Conservation (phyloP, 2,113 vertebrate genomes). For the Mustelus asterias region DNA sequence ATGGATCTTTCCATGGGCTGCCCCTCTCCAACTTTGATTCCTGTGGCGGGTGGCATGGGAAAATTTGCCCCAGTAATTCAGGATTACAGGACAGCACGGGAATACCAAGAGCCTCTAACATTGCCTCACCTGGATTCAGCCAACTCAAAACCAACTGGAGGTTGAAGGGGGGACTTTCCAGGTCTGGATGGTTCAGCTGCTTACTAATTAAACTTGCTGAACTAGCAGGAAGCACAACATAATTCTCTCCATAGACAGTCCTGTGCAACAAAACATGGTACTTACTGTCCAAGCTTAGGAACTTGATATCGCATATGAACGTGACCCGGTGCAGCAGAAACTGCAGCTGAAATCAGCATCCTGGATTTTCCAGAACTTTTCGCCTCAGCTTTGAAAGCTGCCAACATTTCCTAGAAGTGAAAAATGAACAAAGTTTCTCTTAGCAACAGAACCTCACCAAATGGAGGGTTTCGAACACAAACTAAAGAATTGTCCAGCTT, state of each 20-base stretch:
- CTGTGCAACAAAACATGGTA: not conserved
- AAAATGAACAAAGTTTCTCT: not conserved
- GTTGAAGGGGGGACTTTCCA: not conserved
- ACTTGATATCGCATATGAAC: no score
- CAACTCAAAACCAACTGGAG: not conserved
- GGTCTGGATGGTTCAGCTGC: not conserved
- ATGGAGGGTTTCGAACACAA: not conserved
- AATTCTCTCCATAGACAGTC: not conserved
- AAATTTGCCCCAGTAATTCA: no score
- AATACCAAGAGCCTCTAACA: not conserved
- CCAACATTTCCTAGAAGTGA: slow-evolving; percentile 54
- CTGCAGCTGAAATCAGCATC: slow-evolving; percentile 64
- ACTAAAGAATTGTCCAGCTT: not conserved
- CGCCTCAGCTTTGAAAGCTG: slow-evolving; percentile 63
- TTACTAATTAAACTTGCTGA: not conserved
- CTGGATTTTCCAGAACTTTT: slow-evolving; percentile 52
- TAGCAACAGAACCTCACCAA: not conserved
- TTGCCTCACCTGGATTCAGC: not conserved
- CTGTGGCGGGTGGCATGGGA: no score
- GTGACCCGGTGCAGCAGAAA: slow-evolving; percentile 46
- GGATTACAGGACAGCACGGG: not conserved
- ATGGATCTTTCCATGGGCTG: no score
- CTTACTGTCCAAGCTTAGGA: not conserved
- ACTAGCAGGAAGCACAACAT: not conserved
- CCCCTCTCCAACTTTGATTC: no score